Percentiles rank a stretch among this genome's conserved stretches.
These are phyloP conservation scores for Lacanobia oleracea DNA, from an alignment of 2,888 invertebrate species.

Conservation along the genomic window DNA sequence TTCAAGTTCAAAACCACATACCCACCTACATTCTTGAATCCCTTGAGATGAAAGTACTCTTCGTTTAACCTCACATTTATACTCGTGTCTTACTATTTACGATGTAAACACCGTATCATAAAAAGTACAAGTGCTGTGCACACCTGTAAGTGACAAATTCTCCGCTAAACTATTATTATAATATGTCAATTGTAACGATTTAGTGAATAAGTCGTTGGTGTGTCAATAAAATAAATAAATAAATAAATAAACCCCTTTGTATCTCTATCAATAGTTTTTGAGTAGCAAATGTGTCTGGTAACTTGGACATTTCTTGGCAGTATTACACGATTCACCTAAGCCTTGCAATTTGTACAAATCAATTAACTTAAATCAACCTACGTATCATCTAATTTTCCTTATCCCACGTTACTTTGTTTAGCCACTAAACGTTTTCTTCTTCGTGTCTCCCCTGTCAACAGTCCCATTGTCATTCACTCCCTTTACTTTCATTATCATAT, in stretches of 20 bases:
- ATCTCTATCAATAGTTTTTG: constrained; percentile 3
- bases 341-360: background rate
- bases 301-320: background rate
- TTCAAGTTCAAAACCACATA: background rate
- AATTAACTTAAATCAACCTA: background rate
- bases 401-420: too few relatives aligned
- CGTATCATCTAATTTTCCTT: too few relatives aligned
- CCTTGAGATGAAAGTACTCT: constrained; percentile 3
- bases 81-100: background rate
- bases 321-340: too few relatives aligned
- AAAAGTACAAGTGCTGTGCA: too few relatives aligned
- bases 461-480: too few relatives aligned
- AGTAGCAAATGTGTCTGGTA: constrained; percentile 6
- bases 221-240: too few relatives aligned
- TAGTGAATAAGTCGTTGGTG: too few relatives aligned
- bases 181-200: too few relatives aligned
- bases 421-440: background rate
- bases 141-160: too few relatives aligned
- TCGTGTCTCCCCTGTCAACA: background rate
- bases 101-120: background rate
- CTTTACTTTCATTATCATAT: background rate
- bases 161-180: too few relatives aligned
- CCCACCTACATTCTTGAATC: background rate
- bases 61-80: background rate
- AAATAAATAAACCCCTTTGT: constrained; percentile 20